phyloP scores from a whole-genome alignment of 64 coral and sea anemone species.

The Montipora cactus region DNA sequence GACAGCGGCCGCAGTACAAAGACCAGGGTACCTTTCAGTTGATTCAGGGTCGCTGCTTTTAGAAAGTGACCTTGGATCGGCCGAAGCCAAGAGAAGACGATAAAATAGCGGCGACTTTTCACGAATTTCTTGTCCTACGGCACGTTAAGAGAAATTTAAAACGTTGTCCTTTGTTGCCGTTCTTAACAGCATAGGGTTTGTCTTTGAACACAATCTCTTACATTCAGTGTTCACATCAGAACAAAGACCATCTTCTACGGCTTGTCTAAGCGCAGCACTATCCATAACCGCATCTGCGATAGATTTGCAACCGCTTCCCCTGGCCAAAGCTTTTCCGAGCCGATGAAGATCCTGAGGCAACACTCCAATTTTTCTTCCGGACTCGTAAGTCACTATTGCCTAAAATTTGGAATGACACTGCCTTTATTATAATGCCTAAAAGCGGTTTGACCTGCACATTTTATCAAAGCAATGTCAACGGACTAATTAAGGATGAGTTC shows the following conservation, averaged over 20 bases:
- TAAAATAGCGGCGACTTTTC: slow-evolving; percentile 8
- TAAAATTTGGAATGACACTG: not conserved
- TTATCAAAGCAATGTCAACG: too few species aligned
- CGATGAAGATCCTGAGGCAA: slow-evolving; percentile 37
- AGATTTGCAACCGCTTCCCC: not conserved
- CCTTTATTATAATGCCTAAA: too few species aligned
- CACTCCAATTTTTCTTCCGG: not conserved
- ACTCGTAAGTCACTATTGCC: slow-evolving; percentile 33
- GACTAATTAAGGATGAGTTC: too few species aligned
- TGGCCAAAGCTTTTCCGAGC: not conserved
- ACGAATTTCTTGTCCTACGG: slow-evolving; percentile 25
- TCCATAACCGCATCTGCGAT: not conserved
- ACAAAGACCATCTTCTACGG: slow-evolving; percentile 4
- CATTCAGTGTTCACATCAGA: not conserved
- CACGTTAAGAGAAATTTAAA: slow-evolving; percentile 26
- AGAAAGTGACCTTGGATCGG: not conserved
- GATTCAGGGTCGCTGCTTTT: not conserved
- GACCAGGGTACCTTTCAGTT: not conserved
- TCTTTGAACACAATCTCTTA: slow-evolving; percentile 38
- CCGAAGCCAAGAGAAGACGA: not conserved
- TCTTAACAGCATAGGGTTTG: not conserved
- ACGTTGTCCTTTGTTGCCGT: not conserved
- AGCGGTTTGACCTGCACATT: too few species aligned
- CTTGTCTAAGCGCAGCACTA: not conserved
- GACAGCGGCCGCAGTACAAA: not conserved